phyloP scores from a whole-genome alignment of 2,797 vertebrate species.

The Cheirogaleus major region DNA sequence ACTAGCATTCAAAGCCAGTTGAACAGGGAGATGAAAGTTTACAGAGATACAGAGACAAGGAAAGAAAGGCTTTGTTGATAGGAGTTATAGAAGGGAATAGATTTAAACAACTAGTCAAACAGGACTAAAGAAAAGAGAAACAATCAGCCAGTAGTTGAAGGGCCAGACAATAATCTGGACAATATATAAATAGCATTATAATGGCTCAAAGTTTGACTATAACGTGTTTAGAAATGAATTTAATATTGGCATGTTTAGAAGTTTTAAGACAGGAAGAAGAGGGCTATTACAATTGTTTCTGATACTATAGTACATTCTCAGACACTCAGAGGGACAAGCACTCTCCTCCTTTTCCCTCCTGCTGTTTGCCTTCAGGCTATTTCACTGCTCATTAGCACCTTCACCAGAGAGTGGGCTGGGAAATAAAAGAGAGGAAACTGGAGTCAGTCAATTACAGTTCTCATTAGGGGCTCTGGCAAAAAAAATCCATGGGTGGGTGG shows the following conservation, averaged over 20 bases:
- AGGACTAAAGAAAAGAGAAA: not conserved
- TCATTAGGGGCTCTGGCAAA: constrained; percentile 56
- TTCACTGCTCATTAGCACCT: constrained; percentile 74
- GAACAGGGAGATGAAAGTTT: constrained; percentile 39
- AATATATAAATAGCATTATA: not conserved
- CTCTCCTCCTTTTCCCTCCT: not conserved
- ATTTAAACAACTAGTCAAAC: not conserved
- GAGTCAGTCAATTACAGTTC: constrained; percentile 66
- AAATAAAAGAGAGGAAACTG: constrained; percentile 27
- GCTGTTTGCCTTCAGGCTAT: constrained; percentile 48
- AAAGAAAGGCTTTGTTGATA: constrained; percentile 38
- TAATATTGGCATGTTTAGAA: not conserved
- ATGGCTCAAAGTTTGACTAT: not conserved
- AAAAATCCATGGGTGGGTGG: not conserved
- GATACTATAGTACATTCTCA: constrained; percentile 15
- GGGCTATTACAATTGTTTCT: not conserved
- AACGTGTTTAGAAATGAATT: constrained; percentile 6
- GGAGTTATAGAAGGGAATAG: not conserved
- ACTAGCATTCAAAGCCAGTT: constrained; percentile 40
- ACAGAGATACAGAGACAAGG: not conserved
- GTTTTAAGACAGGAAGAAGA: not conserved
- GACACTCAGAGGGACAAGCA: not conserved
- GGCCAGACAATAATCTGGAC: not conserved
- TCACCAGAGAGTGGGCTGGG: constrained; percentile 34
- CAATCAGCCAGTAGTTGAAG: not conserved